Evolutionary conservation across 1,140 invertebrate species (phyloP), one percentile per base, ranked within the genome.

Genomic region (Thalassaphorura encarpata): DNA sequence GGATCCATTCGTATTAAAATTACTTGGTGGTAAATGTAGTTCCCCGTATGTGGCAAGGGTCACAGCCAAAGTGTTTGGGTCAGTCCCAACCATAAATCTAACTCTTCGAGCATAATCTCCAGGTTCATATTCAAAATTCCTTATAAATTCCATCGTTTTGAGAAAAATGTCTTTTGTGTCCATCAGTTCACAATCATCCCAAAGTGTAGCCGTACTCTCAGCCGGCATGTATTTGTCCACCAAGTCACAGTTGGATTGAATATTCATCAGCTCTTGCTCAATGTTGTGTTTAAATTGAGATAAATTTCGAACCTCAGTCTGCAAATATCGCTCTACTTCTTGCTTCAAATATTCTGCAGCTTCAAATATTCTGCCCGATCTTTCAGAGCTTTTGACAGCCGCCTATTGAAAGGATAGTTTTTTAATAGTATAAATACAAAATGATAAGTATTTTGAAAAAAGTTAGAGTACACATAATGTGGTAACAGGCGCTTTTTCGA

Each of bases 181-280:
- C 60, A 94, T 87, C 28, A 92, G 76, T 69, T 92, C 88, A 52
- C 82, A 81, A 67, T 95, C 85, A 64, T 89, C 85, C 87, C 87
- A 89, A 55, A 54, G 50, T 2, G 86, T 80, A 18, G 85, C 81
- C 0, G 42, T 3, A 15, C 64, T 67, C 61, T 85, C 85, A 66
- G 89, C 83, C 67, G 84, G 83, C 79, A 93, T 85, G 73, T 91
- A 83, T 72, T 89, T 89, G 73, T 97, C 93, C n/a, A 89, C 89
- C 57, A 96, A 77, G 71, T 97, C 92, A 75, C 91, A 95, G 72
- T 97, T 97, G 68, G 88, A 90, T 65, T 84, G 79, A 55, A 97
- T 92, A 72, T 94, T 97, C 45, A 81, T 80, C 66, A 95, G 84
- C 74, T 97, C 93, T 68, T 85, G 79, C 19, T 59, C 53, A 52